phyloP scores from a whole-genome alignment of 2,113 vertebrate species.

The Diphyllodes magnificus region DNA sequence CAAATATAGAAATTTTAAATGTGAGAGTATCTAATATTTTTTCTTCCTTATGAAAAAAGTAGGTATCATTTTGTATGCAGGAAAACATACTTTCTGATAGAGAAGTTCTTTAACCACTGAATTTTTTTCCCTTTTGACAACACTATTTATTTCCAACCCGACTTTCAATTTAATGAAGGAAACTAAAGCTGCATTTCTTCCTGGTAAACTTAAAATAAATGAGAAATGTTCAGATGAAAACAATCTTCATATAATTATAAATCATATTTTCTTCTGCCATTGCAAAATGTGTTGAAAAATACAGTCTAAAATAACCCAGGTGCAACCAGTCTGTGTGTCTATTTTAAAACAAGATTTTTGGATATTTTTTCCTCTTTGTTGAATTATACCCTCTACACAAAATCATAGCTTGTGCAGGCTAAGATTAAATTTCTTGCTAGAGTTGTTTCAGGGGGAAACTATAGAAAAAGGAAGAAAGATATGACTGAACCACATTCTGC shows the following conservation, averaged over 20 bases:
- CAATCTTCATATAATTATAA: background rate
- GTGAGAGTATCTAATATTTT: background rate
- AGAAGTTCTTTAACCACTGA: background rate
- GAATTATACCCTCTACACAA: slow-evolving; percentile 29
- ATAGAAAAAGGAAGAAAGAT: background rate
- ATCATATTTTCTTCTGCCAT: background rate
- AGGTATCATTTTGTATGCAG: background rate
- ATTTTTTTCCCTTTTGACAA: background rate
- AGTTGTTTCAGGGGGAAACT: background rate
- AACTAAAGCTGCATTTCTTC: slow-evolving; percentile 15
- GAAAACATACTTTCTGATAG: background rate
- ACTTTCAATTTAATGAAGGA: background rate
- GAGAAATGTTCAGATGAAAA: background rate
- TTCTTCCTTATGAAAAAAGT: background rate
- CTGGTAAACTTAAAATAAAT: slow-evolving; percentile 19
- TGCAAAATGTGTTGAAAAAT: slow-evolving; percentile 11
- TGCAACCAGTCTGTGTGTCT: background rate
- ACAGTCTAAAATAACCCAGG: background rate
- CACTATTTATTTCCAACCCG: background rate
- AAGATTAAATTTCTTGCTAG: slow-evolving; percentile 10
- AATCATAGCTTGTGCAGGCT: background rate
- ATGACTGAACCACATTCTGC: background rate
- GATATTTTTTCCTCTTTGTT: slow-evolving; percentile 1
- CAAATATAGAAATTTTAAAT: background rate
- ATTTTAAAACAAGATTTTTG: slow-evolving; percentile 27